A percentile compares a stretch with the other conserved stretches of the same genome.
These are phyloP conservation scores for Calliscelio sp. DNA, from an alignment of 2,888 invertebrate genomes.

Conservation along the genomic window DNA sequence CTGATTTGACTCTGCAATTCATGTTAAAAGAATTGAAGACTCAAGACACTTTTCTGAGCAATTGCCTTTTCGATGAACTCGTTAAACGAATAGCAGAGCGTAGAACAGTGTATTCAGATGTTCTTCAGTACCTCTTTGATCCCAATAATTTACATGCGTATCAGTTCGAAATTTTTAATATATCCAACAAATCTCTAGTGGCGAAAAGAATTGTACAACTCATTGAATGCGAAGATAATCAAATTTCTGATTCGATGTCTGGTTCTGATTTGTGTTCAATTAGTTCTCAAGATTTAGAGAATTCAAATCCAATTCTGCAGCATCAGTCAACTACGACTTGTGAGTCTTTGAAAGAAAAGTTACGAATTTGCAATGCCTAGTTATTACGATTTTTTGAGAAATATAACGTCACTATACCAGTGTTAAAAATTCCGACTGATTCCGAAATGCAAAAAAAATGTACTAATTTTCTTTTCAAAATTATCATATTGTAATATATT, in stretches of 20 bases:
- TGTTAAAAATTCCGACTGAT: too few relatives aligned
- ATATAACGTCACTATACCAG: too few relatives aligned
- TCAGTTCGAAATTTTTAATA: neutral
- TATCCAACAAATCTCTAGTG: neutral
- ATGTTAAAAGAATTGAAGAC: constrained; percentile 36
- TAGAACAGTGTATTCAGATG: constrained; percentile 24
- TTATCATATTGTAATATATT: too few relatives aligned
- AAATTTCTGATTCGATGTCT: neutral
- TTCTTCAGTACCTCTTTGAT: constrained; percentile 22
- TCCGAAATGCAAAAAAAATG: too few relatives aligned
- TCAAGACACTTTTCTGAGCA: constrained; percentile 31
- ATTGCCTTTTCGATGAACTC: neutral
- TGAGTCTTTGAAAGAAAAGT: constrained; percentile 19
- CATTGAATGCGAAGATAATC: constrained; percentile 1
- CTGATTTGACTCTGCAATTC: constrained; percentile 32
- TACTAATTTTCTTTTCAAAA: too few relatives aligned
- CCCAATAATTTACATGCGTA: neutral
- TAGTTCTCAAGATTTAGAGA: constrained; percentile 6
- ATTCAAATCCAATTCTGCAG: constrained; percentile 10
- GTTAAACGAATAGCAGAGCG: constrained; percentile 7
- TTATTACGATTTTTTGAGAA: too few relatives aligned
- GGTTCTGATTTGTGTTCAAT: constrained; percentile 11
- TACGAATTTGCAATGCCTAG: too few relatives aligned
- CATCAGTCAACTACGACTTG: neutral
- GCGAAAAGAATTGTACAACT: constrained; percentile 14